These are phyloP conservation scores for Neosilurus hyrtlii DNA, from an alignment of 2,797 vertebrate species.

Conservation along the genomic window DNA sequence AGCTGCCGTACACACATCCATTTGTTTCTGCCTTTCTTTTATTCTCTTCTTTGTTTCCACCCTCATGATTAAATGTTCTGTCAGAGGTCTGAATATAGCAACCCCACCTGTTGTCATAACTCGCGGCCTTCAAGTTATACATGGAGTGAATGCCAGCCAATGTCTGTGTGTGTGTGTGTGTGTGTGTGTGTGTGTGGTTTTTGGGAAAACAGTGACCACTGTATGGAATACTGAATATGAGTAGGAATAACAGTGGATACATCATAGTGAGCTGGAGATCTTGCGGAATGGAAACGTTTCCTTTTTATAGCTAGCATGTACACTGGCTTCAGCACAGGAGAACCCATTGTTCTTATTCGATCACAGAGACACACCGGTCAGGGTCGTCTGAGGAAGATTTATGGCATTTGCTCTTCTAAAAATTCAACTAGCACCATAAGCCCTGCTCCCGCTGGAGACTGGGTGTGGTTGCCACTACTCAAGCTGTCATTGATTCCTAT, in stretches of 20 bases:
- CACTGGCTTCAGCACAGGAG: neutral
- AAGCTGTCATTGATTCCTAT: slow-evolving; percentile 44
- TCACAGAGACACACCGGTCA: slow-evolving; percentile 7
- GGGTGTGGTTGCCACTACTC: slow-evolving; percentile 34
- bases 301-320: slow-evolving; percentile 8
- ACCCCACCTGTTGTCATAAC: slow-evolving; percentile 58
- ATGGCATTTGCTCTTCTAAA: slow-evolving; percentile 36
- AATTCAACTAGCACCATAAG: slow-evolving; percentile 31
- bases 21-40: neutral
- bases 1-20: neutral
- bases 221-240: neutral
- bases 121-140: slow-evolving; percentile 49
- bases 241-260: neutral
- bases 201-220: neutral
- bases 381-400: slow-evolving; percentile 35
- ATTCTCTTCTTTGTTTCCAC: slow-evolving; percentile 20
- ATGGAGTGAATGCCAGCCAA: slow-evolving; percentile 35
- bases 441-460: slow-evolving; percentile 17
- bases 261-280: neutral
- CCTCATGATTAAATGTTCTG: slow-evolving; percentile 40
- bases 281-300: neutral
- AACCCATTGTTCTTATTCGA: slow-evolving; percentile 21
- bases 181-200: neutral
- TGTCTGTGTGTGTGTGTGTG: slow-evolving; percentile 1
- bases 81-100: slow-evolving; percentile 55